A percentile compares a stretch with the other conserved stretches of the same genome.
Conservation (phyloP, 1,140 invertebrate genomes). For the Cyclargus thomasi region DNA sequence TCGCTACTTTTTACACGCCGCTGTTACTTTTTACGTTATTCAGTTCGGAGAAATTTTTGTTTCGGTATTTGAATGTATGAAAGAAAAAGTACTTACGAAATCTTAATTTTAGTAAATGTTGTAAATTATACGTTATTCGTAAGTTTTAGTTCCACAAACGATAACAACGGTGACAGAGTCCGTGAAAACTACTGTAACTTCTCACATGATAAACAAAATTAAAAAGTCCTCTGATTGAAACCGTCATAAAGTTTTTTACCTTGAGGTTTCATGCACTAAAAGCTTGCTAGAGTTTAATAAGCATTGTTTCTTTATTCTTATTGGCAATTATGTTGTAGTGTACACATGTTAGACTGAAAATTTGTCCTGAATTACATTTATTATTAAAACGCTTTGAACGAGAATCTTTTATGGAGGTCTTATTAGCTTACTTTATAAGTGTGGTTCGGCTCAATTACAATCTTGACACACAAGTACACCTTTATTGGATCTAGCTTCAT, state of each 20-base stretch:
- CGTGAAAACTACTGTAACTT: background rate
- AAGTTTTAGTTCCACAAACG: background rate
- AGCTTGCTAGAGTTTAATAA: slow-evolving; percentile 14
- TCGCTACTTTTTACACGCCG: slow-evolving; percentile 13
- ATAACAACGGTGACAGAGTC: background rate
- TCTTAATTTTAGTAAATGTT: too few species aligned
- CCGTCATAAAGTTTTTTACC: background rate
- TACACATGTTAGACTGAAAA: slow-evolving; percentile 5
- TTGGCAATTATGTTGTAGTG: slow-evolving; percentile 4
- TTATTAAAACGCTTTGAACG: slow-evolving; percentile 9
- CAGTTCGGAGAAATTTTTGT: background rate
- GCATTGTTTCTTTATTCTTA: slow-evolving; percentile 9
- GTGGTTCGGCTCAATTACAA: background rate
- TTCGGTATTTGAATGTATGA: background rate
- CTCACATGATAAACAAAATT: slow-evolving; percentile 1
- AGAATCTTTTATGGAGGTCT: slow-evolving; percentile 7
- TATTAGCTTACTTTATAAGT: slow-evolving; percentile 4
- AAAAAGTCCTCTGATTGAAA: background rate
- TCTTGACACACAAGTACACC: background rate
- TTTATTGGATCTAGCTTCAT: background rate
- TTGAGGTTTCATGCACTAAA: background rate
- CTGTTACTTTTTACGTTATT: slow-evolving; percentile 11
- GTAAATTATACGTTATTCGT: too few species aligned
- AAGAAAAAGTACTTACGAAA: too few species aligned
- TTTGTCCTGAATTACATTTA: slow-evolving; percentile 4